A percentile compares a stretch with the other conserved stretches of the same genome.
phyloP scores from a whole-genome alignment of 2,888 invertebrate genomes.

The Trichopria drosophilae region DNA sequence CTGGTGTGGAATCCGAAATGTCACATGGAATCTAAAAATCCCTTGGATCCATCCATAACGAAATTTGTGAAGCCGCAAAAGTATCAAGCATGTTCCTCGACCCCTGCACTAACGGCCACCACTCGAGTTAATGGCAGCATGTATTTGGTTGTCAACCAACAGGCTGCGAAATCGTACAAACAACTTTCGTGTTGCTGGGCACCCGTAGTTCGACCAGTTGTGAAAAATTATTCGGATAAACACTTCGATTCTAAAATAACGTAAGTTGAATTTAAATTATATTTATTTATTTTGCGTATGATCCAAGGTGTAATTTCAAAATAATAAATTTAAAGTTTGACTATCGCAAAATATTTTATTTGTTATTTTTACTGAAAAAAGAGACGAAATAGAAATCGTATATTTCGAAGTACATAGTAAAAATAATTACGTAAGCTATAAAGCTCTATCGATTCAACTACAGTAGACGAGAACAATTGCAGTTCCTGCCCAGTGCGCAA shows the following conservation, averaged over 20 bases:
- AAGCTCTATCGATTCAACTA: too few relatives aligned
- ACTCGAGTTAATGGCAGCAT: conserved; percentile 44
- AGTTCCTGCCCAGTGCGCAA: conserved; percentile 3
- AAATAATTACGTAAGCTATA: too few relatives aligned
- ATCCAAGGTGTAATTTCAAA: too few relatives aligned
- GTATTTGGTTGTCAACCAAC: conserved; percentile 40
- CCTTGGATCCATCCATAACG: conserved; percentile 65
- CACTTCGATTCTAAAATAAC: conserved; percentile 50
- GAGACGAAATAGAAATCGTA: too few relatives aligned
- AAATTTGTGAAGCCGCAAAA: conserved; percentile 61
- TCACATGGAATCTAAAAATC: conserved; percentile 61
- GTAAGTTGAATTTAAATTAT: too few relatives aligned
- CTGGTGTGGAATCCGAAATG: conserved; percentile 67
- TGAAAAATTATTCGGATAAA: conserved; percentile 47
- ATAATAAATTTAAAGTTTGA: too few relatives aligned
- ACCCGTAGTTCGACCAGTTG: conserved; percentile 62
- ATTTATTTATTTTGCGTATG: too few relatives aligned
- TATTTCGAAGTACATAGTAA: too few relatives aligned
- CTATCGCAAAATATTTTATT: too few relatives aligned
- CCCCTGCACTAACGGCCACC: conserved; percentile 43
- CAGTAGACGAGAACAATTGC: neutral
- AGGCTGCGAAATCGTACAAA: conserved; percentile 54
- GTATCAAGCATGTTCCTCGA: conserved; percentile 62
- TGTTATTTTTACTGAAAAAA: too few relatives aligned
- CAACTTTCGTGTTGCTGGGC: conserved; percentile 68